These are phyloP conservation scores for Cyclophora punctaria DNA, from an alignment of 2,888 invertebrate species.

Conservation along the genomic window DNA sequence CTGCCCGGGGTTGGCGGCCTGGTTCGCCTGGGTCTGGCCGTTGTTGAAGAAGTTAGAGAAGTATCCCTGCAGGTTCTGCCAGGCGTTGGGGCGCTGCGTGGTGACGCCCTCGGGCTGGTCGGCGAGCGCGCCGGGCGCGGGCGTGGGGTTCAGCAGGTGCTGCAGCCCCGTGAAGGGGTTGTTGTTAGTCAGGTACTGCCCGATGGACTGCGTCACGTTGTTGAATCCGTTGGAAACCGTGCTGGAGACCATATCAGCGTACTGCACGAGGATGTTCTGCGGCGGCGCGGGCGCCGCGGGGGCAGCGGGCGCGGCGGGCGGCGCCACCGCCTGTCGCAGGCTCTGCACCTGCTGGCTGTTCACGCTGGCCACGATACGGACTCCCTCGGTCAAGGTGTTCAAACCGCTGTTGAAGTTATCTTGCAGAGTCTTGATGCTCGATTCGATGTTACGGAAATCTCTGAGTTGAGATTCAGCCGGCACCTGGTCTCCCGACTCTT, in stretches of 20 bases:
- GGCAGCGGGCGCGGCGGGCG: neutral
- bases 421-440: conserved; percentile 34
- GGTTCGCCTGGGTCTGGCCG: neutral
- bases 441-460: conserved; percentile 29
- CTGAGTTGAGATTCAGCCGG: conserved; percentile 21
- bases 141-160: conserved; percentile 4
- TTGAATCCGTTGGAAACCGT: neutral
- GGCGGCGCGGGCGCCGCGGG: neutral
- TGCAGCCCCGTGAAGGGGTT: neutral
- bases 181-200: neutral
- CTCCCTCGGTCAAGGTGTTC: conserved; percentile 40
- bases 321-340: neutral
- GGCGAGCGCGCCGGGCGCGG: neutral
- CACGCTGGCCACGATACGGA: conserved; percentile 35
- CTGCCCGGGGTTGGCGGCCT: neutral
- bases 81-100: neutral
- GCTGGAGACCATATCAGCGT: neutral
- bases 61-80: neutral
- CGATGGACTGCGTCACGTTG: neutral
- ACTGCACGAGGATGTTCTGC: neutral
- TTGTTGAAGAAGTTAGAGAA: neutral
- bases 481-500: conserved; percentile 13
- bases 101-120: neutral
- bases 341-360: conserved; percentile 31
- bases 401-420: conserved; percentile 45